These are phyloP conservation scores for Corvus moneduloides DNA, from an alignment of 2,113 vertebrate genomes.

Conservation along the genomic window DNA sequence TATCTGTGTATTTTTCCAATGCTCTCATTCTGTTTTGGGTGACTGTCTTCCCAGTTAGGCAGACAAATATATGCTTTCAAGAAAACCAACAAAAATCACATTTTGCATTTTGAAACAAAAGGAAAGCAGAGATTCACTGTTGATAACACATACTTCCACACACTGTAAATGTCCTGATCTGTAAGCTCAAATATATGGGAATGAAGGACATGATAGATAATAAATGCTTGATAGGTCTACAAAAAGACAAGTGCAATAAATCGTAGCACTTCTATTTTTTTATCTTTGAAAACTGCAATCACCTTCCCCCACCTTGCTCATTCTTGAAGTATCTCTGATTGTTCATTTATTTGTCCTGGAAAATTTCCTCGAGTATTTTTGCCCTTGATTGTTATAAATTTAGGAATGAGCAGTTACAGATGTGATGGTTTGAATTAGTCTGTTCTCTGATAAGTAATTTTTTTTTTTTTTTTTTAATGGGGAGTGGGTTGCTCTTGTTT, in stretches of 20 bases:
- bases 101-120: neutral
- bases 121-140: neutral
- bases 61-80: neutral
- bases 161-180: neutral
- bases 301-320: neutral
- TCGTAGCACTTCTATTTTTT: neutral
- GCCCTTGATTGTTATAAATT: neutral
- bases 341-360: neutral
- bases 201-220: neutral
- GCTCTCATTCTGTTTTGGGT: neutral
- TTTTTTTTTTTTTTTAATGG: neutral
- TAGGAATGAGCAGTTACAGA: neutral
- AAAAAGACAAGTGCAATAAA: neutral
- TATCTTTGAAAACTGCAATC: neutral
- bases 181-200: neutral
- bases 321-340: neutral
- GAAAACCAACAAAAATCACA: neutral
- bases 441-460: neutral
- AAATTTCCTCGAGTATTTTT: neutral
- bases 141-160: neutral
- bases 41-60: neutral
- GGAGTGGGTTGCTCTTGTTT: neutral
- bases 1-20: neutral
- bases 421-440: neutral
- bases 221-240: neutral